phyloP scores from a whole-genome alignment of 2,888 invertebrate species.

The Schizotus pectinicornis region DNA sequence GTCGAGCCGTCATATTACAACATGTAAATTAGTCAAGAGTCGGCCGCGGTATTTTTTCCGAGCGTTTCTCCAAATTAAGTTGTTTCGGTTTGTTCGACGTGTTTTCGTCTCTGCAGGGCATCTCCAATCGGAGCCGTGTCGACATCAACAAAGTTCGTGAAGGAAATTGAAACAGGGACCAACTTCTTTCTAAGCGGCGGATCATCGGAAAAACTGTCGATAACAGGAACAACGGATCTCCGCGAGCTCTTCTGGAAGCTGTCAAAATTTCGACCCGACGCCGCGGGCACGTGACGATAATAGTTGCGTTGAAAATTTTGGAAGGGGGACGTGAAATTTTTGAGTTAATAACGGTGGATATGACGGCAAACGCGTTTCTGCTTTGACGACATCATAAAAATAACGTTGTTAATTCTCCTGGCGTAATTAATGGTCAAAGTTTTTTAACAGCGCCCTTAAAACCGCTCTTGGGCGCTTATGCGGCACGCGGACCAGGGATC shows the following conservation, averaged over 20 bases:
- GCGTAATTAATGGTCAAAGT: conserved; percentile 25
- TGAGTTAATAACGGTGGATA: too few species aligned
- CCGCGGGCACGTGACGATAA: too few species aligned
- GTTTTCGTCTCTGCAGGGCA: conserved; percentile 24
- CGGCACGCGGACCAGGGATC: conserved; percentile 11
- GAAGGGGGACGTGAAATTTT: too few species aligned
- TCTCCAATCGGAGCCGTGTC: conserved; percentile 16
- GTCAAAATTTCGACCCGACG: too few species aligned
- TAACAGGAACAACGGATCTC: too few species aligned
- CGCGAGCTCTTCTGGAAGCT: too few species aligned
- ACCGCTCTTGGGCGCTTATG: not conserved
- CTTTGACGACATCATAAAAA: conserved; percentile 26
- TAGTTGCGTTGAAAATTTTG: too few species aligned
- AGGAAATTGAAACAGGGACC: conserved; percentile 23
- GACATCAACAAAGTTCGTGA: conserved; percentile 8
- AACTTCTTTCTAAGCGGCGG: too few species aligned
- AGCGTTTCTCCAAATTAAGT: conserved; percentile 21
- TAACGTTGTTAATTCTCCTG: conserved; percentile 12
- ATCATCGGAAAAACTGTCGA: too few species aligned
- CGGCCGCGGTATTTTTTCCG: conserved; percentile 17
- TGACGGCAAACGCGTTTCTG: conserved; percentile 11
- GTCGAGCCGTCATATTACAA: conserved; percentile 20
- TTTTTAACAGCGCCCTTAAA: conserved; percentile 17
- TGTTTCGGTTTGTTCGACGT: conserved; percentile 25
- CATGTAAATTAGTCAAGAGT: conserved; percentile 21